Evolutionary conservation across 2,888 invertebrate species (phyloP).

Genomic region (Cheilosia grossa): DNA sequence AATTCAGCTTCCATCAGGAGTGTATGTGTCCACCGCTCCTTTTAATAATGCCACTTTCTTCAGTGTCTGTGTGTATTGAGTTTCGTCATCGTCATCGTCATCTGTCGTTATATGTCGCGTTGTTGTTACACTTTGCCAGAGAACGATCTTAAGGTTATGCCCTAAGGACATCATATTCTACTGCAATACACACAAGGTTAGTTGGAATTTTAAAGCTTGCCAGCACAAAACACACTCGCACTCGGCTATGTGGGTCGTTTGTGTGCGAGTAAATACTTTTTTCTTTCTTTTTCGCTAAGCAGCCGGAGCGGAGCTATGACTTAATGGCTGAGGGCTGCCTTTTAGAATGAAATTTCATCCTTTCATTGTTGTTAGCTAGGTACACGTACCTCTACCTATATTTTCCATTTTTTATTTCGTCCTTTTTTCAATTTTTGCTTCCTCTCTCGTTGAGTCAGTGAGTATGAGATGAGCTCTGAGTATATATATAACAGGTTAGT

Average conservation of each 20-base stretch:
- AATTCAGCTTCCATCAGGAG: constrained; percentile 51
- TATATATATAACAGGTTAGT: constrained; percentile 14
- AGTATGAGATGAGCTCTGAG: background rate
- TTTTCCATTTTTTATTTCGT: background rate
- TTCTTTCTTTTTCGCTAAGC: background rate
- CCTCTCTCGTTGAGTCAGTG: background rate
- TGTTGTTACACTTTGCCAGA: constrained; percentile 20
- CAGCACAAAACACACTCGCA: constrained; percentile 26
- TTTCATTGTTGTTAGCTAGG: constrained; percentile 54
- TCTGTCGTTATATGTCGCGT: constrained; percentile 12
- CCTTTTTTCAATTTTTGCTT: constrained; percentile 31
- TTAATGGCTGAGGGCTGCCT: constrained; percentile 67
- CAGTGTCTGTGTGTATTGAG: constrained; percentile 67
- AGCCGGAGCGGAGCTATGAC: constrained; percentile 48
- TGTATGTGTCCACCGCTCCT: constrained; percentile 45
- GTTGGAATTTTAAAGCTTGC: constrained; percentile 62
- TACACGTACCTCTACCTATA: background rate
- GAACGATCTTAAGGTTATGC: constrained; percentile 71
- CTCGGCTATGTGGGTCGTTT: constrained; percentile 39
- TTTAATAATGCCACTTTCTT: constrained; percentile 64
- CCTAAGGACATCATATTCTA: constrained; percentile 66
- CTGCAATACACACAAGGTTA: constrained; percentile 48
- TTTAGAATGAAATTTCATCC: constrained; percentile 67
- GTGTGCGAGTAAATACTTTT: background rate
- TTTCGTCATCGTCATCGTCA: constrained; percentile 50